Evolutionary conservation across 2,888 invertebrate genomes (phyloP).

Genomic region (Catocala sponsa): DNA sequence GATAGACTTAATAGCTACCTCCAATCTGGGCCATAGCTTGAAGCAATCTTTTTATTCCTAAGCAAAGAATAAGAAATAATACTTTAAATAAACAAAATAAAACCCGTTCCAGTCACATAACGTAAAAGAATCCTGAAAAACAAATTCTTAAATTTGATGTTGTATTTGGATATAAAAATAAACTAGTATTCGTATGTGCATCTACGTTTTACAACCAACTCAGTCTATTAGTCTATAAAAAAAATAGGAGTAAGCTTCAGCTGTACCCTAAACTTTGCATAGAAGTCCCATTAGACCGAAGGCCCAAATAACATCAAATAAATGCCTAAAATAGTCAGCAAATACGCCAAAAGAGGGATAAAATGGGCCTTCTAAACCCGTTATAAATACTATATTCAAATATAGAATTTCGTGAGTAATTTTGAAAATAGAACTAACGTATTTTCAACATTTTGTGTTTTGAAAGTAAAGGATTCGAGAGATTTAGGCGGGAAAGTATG

Average conservation of each 20-base stretch:
- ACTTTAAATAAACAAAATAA: too few species aligned
- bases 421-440: background rate
- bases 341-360: constrained; percentile 30
- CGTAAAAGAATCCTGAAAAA: too few species aligned
- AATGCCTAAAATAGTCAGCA: constrained; percentile 43
- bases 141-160: too few species aligned
- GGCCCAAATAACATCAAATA: constrained; percentile 27
- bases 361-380: constrained; percentile 9
- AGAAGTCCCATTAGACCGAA: constrained; percentile 26
- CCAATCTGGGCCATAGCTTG: too few species aligned
- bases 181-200: background rate
- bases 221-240: constrained; percentile 34
- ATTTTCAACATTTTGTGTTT: background rate
- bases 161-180: too few species aligned
- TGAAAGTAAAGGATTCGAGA: too few species aligned
- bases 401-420: constrained; percentile 5
- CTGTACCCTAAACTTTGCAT: constrained; percentile 38
- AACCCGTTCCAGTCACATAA: too few species aligned
- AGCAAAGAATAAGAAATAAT: too few species aligned
- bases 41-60: too few species aligned
- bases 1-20: too few species aligned
- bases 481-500: too few species aligned
- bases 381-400: constrained; percentile 3
- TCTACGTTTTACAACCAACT: background rate
- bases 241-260: constrained; percentile 28